These are phyloP conservation scores for Drosophila testacea DNA, from an alignment of 2,888 invertebrate genomes.

Conservation along the genomic window DNA sequence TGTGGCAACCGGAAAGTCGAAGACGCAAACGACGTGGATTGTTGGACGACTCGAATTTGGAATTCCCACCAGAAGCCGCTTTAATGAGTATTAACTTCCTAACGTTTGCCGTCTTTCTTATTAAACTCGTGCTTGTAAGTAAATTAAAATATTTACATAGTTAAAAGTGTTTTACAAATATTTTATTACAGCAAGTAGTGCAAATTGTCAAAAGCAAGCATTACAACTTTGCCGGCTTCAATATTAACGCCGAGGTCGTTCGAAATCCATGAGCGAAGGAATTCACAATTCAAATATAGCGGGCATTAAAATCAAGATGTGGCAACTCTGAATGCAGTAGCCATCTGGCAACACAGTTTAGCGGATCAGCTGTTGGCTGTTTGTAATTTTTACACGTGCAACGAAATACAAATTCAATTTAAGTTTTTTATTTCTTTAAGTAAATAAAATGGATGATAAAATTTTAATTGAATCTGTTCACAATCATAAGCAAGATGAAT, in stretches of 20 bases:
- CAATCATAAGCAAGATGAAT: conserved; percentile 31
- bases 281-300: conserved; percentile 9
- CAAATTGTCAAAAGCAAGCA: conserved; percentile 88
- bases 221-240: conserved; percentile 80
- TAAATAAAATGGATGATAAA: conserved; percentile 72
- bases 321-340: conserved; percentile 6
- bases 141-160: not conserved
- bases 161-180: not conserved
- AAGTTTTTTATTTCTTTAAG: conserved; percentile 12
- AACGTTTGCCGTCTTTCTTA: conserved; percentile 93
- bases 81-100: conserved; percentile 93
- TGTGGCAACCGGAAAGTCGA: conserved; percentile 85
- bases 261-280: conserved; percentile 52
- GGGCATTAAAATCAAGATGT: not conserved
- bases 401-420: conserved; percentile 10
- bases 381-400: conserved; percentile 64
- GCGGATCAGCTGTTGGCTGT: conserved; percentile 40
- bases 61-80: conserved; percentile 93
- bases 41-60: conserved; percentile 87
- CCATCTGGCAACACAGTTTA: conserved; percentile 5
- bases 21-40: conserved; percentile 79
- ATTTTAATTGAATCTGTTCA: conserved; percentile 63
- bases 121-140: conserved; percentile 92
- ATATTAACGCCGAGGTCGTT: conserved; percentile 61
- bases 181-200: conserved; percentile 88